Percentiles rank a stretch among this genome's conserved stretches.
phyloP scores from a whole-genome alignment of 1,140 invertebrate species.

The Drosophila lacertosa region DNA sequence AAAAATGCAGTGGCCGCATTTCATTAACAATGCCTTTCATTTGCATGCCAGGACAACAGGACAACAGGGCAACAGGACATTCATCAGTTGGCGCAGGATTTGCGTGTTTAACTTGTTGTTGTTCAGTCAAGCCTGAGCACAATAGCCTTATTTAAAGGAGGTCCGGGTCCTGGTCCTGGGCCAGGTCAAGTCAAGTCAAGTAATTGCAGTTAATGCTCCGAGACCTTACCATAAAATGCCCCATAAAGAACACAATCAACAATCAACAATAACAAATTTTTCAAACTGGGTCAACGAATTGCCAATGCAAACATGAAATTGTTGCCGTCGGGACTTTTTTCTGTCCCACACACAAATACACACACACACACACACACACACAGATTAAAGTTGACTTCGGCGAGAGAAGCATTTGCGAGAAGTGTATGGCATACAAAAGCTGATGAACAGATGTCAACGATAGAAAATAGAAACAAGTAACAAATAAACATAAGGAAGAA shows the following conservation, averaged over 20 bases:
- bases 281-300: slow-evolving; percentile 74
- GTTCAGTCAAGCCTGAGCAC: neutral
- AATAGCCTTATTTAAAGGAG: slow-evolving; percentile 33
- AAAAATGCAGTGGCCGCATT: slow-evolving; percentile 6
- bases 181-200: slow-evolving; percentile 44
- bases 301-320: slow-evolving; percentile 72
- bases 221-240: slow-evolving; percentile 32
- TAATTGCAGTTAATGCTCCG: slow-evolving; percentile 56
- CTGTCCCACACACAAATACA: neutral
- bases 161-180: too few relatives aligned
- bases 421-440: neutral
- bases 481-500: neutral
- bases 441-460: neutral
- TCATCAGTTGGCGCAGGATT: slow-evolving; percentile 36
- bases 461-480: neutral
- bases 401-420: neutral
- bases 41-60: slow-evolving; percentile 22
- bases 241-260: slow-evolving; percentile 72
- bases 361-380: neutral
- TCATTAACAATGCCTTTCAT: slow-evolving; percentile 31
- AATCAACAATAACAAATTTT: slow-evolving; percentile 48
- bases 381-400: slow-evolving; percentile 23
- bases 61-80: slow-evolving; percentile 26
- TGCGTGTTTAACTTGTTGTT: slow-evolving; percentile 22
- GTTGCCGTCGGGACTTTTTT: slow-evolving; percentile 12